Percentiles rank a stretch among this genome's conserved stretches.
These are phyloP conservation scores for Thaleichthys pacificus DNA, from an alignment of 2,797 vertebrate species.

Conservation along the genomic window DNA sequence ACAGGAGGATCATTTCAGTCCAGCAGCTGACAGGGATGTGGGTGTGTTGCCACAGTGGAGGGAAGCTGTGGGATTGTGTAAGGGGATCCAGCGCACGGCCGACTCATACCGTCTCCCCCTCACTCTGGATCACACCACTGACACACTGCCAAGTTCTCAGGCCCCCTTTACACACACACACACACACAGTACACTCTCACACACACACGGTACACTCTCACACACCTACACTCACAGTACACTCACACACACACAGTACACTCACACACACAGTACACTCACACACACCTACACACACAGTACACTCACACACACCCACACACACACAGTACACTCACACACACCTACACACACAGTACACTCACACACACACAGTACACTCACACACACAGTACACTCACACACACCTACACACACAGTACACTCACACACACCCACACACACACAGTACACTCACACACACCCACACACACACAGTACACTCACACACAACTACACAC, in stretches of 20 bases:
- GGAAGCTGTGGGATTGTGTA: constrained; percentile 56
- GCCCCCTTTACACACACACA: constrained; percentile 30
- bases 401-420: constrained; percentile 51
- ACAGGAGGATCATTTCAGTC: neutral
- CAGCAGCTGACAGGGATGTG: constrained; percentile 17
- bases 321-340: constrained; percentile 54
- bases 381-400: no score
- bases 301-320: constrained; percentile 47
- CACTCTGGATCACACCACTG: constrained; percentile 60
- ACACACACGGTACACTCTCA: constrained; percentile 54
- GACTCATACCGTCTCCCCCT: constrained; percentile 63
- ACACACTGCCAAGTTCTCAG: constrained; percentile 67
- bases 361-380: no score
- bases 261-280: constrained; percentile 44
- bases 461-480: constrained; percentile 51
- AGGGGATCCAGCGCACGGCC: constrained; percentile 59
- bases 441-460: neutral
- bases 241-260: no score
- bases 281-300: constrained; percentile 53
- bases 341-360: no score
- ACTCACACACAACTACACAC: no score
- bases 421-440: constrained; percentile 46
- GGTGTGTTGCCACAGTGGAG: constrained; percentile 51
- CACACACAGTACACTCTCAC: constrained; percentile 62
- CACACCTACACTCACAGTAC: no score